Conservation (phyloP, 2,113 vertebrate species). For the Lota lota region DNA sequence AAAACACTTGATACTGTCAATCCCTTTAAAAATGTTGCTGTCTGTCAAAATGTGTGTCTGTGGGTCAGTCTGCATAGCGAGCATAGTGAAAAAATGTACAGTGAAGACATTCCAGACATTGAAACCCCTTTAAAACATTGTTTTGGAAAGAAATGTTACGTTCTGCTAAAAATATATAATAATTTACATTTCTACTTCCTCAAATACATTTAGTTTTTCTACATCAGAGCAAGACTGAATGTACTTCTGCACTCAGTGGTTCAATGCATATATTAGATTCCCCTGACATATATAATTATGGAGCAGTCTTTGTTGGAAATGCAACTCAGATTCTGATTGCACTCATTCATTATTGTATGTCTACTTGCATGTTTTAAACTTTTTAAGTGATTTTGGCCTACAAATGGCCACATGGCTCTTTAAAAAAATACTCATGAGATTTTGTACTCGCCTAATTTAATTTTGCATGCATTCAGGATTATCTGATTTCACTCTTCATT, state of each 20-base stretch:
- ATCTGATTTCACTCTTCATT: not conserved
- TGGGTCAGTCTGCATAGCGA: constrained; percentile 20
- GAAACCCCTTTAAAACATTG: not conserved
- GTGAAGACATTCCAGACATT: not conserved
- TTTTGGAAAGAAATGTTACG: constrained; percentile 22
- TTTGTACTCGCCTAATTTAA: not conserved
- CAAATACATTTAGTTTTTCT: no score
- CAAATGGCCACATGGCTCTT: not conserved
- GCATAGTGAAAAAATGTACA: no score
- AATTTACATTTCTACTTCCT: no score
- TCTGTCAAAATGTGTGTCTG: constrained; percentile 32
- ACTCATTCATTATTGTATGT: constrained; percentile 29
- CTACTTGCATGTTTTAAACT: constrained; percentile 32
- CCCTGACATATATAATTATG: no score
- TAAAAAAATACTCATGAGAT: not conserved
- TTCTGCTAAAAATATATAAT: no score
- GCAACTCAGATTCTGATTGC: constrained; percentile 7
- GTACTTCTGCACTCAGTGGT: no score
- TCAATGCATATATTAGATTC: no score
- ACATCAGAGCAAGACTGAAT: no score
- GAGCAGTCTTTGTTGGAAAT: no score
- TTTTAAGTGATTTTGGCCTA: not conserved
- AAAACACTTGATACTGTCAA: constrained; percentile 22
- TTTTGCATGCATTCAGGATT: constrained; percentile 1
- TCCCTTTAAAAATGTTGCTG: constrained; percentile 1